phyloP scores from a whole-genome alignment of 2,797 vertebrate species.

The Sebastes melanostomus region DNA sequence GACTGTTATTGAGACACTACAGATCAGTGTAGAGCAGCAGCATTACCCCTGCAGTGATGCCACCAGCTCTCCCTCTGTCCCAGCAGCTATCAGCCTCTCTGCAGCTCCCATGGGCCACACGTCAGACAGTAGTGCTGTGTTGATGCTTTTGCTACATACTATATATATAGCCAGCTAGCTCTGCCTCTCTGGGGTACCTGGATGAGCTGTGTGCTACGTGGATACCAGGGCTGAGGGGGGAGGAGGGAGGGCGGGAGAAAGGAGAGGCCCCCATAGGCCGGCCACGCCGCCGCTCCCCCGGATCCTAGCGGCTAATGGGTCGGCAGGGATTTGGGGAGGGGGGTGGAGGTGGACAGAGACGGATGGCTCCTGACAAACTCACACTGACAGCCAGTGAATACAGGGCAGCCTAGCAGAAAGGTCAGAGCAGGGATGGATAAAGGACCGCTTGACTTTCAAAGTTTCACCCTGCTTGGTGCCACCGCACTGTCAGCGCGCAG shows the following conservation, averaged over 20 bases:
- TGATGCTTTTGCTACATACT: conserved; percentile 73
- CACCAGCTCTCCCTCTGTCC: conserved; percentile 69
- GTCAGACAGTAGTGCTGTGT: conserved; percentile 79
- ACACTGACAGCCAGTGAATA: conserved; percentile 84
- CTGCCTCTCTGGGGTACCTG: conserved; percentile 72
- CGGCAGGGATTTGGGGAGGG: conserved; percentile 80
- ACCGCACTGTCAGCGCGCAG: conserved; percentile 51
- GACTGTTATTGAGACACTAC: conserved; percentile 19
- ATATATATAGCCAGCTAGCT: conserved; percentile 56
- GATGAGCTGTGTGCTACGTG: conserved; percentile 67
- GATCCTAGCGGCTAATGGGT: conserved; percentile 82
- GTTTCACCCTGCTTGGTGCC: conserved; percentile 76
- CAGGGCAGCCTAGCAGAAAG: conserved; percentile 84
- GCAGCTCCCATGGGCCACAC: conserved; percentile 69
- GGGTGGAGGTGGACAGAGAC: conserved; percentile 81
- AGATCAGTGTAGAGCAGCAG: conserved; percentile 54
- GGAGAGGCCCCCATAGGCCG: conserved; percentile 69
- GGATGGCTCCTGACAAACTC: conserved; percentile 83
- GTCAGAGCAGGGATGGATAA: conserved; percentile 82
- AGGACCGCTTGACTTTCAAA: conserved; percentile 84
- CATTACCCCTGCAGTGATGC: conserved; percentile 60
- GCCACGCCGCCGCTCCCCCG: conserved; percentile 70
- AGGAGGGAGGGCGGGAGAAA: conserved; percentile 32
- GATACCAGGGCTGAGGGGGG: conserved; percentile 58
- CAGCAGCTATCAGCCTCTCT: conserved; percentile 72